Evolutionary conservation across 2,113 vertebrate genomes (phyloP), one percentile per base, ranked within the genome.

Genomic region (Micronycteris hirsuta): DNA sequence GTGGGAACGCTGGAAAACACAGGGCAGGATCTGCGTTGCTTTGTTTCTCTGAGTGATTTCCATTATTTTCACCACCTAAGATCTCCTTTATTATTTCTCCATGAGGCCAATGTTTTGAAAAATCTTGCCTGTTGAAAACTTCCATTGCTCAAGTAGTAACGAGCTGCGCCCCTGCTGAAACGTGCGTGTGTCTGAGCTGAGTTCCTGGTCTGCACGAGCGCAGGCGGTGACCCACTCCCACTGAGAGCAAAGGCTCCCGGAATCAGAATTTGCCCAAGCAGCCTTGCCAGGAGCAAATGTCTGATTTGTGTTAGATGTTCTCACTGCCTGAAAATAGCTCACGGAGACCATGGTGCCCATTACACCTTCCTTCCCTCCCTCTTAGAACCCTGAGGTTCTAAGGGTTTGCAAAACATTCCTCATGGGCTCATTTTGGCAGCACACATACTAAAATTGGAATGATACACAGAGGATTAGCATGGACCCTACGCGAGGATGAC

Each of bases 71-170:
- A 89, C 52, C 73, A 86, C 38, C 41, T 70, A 70, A 24, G 36
- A 89, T 17, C 38, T 28, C 54, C 31, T 84, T 65, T 80, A 41
- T 97, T 88, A 82, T 54, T 86, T 71, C 45, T 76, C 78, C 61
- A 82, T 1, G 19, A 89, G n/a, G 14, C 61, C 84, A 77, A 9
- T 86, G 80, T 70, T 85, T 91, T 65, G 65, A 92, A 82, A 97
- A 92, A 63, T 16, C 6, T 63, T 49, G 52, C n/a, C 84, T 70
- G 74, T 84, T n/a, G 71, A 86, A 89, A 93, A 92, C 52, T 76
- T 63, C 43, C 36, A 70, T 17, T 10, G 52, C 43, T 91, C 43
- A 80, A 56, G 20, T 63, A 49, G 54, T 78, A 83, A 28, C 26
- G 77, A 73, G 52, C 12, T 49, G 20, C 54, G 38, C 52, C 38